phyloP scores from a whole-genome alignment of 2,888 invertebrate species.

The Eupithecia subumbrata region DNA sequence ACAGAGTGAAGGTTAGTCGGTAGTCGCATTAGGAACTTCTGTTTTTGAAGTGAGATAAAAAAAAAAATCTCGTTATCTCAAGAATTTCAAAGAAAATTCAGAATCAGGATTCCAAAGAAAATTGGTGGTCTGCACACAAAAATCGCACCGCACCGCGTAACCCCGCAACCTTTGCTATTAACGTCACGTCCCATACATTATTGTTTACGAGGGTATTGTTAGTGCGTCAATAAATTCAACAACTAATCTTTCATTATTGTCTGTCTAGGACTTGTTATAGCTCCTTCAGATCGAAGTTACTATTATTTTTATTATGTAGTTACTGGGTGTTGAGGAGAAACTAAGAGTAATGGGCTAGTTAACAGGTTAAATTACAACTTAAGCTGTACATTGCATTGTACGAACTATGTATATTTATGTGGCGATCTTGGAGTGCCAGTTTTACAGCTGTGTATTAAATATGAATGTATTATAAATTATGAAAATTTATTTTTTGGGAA shows the following conservation, averaged over 20 bases:
- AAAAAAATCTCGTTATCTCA: too few species aligned
- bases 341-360: neutral
- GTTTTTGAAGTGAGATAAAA: too few species aligned
- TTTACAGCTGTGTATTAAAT: neutral
- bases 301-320: constrained; percentile 9
- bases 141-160: neutral
- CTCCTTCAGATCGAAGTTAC: constrained; percentile 7
- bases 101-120: too few species aligned
- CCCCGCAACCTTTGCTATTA: constrained; percentile 19
- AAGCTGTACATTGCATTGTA: neutral
- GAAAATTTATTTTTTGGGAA: too few species aligned
- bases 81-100: too few species aligned
- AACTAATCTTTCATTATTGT: constrained; percentile 31
- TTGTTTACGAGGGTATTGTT: constrained; percentile 38
- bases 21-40: too few species aligned
- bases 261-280: constrained; percentile 25
- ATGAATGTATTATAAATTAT: too few species aligned
- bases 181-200: constrained; percentile 37
- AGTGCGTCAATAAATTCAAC: constrained; percentile 35
- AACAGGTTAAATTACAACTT: neutral
- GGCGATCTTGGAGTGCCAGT: neutral
- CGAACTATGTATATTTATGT: neutral
- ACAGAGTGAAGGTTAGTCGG: too few species aligned
- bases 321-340: constrained; percentile 1
- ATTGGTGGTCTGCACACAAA: too few species aligned